phyloP scores from a whole-genome alignment of 2,113 vertebrate genomes.

The Sapayoa aenigma region DNA sequence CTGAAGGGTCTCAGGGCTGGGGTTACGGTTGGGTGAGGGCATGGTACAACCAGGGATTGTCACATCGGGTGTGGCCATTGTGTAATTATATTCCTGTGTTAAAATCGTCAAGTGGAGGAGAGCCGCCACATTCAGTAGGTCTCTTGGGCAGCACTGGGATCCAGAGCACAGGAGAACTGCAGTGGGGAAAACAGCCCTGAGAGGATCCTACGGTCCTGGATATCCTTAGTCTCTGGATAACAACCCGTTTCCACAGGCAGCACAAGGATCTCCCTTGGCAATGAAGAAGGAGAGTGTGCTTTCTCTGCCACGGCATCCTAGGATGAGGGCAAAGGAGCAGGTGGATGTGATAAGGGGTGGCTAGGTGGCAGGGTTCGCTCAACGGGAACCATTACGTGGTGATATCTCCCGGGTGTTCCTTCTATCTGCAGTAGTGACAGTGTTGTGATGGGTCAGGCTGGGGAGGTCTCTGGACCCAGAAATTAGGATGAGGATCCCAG shows the following conservation, averaged over 20 bases:
- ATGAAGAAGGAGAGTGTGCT: background rate
- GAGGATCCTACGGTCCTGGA: accelerated
- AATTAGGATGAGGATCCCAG: accelerated
- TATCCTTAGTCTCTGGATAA: background rate
- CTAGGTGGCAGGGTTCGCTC: background rate
- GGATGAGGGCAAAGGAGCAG: background rate
- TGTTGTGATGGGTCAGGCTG: background rate
- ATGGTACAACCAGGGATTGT: accelerated
- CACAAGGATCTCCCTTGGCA: background rate
- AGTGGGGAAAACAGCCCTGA: accelerated
- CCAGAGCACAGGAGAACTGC: background rate
- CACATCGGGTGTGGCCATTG: background rate
- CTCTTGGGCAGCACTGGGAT: background rate
- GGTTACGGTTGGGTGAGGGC: background rate
- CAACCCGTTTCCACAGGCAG: background rate
- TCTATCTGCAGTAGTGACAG: background rate
- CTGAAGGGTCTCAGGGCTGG: background rate
- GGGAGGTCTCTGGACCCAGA: accelerated
- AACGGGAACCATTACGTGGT: background rate
- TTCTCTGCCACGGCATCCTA: background rate
- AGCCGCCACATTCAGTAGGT: background rate
- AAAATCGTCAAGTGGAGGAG: background rate
- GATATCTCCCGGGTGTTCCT: accelerated
- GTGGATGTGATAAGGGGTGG: too few species aligned
- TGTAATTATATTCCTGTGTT: background rate